Conservation (phyloP, 2,797 vertebrate species). For the Anguilla marmorata region DNA sequence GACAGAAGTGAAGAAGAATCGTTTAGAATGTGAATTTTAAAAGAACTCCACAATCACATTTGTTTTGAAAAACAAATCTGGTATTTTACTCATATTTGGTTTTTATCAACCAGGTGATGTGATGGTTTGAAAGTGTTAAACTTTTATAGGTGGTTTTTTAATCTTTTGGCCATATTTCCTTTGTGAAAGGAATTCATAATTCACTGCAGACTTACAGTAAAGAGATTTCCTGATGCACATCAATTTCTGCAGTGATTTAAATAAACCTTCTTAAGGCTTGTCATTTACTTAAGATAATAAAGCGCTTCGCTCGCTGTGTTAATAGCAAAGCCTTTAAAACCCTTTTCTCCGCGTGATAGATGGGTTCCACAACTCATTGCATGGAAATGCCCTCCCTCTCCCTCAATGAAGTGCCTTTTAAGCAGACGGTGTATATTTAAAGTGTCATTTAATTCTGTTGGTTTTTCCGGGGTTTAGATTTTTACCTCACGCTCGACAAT, state of each 20-base stretch:
- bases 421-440: constrained; percentile 43
- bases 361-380: constrained; percentile 27
- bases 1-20: not conserved
- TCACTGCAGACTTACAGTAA: constrained; percentile 28
- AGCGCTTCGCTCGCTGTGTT: constrained; percentile 23
- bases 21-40: not conserved
- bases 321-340: constrained; percentile 26
- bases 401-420: constrained; percentile 43
- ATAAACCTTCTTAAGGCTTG: constrained; percentile 25
- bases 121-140: not conserved
- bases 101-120: not conserved
- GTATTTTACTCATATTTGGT: not conserved
- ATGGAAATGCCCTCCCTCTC: constrained; percentile 32
- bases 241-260: constrained; percentile 38
- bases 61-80: not conserved
- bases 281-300: constrained; percentile 28
- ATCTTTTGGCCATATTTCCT: not conserved
- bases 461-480: constrained; percentile 35
- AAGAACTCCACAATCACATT: not conserved
- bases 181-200: constrained; percentile 28
- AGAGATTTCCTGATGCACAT: constrained; percentile 24
- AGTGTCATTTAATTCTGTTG: constrained; percentile 47
- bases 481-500: constrained; percentile 47
- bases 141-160: not conserved
- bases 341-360: constrained; percentile 20